Evolutionary conservation across 2,797 vertebrate genomes (phyloP).

Genomic region (Knipowitschia caucasica): DNA sequence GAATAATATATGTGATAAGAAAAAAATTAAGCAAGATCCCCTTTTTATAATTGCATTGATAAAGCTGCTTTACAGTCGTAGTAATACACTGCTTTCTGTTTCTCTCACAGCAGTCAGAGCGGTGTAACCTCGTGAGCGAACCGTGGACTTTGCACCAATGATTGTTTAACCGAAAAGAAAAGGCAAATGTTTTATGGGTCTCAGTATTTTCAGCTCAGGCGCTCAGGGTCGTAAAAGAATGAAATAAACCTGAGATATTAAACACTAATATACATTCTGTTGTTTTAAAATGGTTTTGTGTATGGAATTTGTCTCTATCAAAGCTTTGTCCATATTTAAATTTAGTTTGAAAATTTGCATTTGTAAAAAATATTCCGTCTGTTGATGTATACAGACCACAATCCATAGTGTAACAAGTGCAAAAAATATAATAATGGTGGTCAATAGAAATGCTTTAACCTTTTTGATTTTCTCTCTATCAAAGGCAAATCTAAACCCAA

Average conservation of each 20-base stretch:
- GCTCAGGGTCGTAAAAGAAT: neutral
- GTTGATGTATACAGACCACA: too few species aligned
- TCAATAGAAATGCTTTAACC: too few species aligned
- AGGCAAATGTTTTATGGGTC: neutral
- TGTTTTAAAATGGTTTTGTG: neutral
- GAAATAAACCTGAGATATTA: too few species aligned
- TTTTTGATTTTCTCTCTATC: too few species aligned
- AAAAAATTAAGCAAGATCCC: neutral
- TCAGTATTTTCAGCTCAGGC: neutral
- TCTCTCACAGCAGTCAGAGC: constrained; percentile 10
- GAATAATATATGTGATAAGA: too few species aligned
- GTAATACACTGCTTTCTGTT: constrained; percentile 5
- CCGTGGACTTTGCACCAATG: constrained; percentile 11
- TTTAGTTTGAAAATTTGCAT: too few species aligned
- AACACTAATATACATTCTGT: neutral
- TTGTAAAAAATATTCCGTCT: too few species aligned
- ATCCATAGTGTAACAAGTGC: too few species aligned
- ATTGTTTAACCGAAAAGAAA: neutral
- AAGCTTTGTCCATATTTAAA: too few species aligned
- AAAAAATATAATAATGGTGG: too few species aligned
- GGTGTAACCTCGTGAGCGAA: neutral
- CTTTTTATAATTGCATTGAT: neutral
- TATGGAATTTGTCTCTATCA: too few species aligned
- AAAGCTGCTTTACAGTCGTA: neutral
- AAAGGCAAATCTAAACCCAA: too few species aligned